Percentiles rank a stretch among this genome's conserved stretches.
Evolutionary conservation across 2,888 invertebrate species (phyloP).

Genomic region (Smittia aterrima): DNA sequence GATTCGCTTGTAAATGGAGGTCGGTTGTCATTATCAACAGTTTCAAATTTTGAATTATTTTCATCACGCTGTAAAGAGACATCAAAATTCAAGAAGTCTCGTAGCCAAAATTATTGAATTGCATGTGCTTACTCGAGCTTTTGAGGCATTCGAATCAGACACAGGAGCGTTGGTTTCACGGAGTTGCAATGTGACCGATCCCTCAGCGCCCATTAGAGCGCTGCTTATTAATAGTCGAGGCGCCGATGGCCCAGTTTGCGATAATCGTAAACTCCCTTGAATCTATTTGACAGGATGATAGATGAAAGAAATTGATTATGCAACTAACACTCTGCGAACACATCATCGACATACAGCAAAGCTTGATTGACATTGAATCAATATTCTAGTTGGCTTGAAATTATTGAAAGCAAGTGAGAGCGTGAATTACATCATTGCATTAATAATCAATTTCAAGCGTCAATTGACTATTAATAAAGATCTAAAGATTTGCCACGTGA

Average conservation of each 20-base stretch:
- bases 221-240: constrained; percentile 50
- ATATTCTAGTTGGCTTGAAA: too few relatives aligned
- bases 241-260: constrained; percentile 51
- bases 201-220: constrained; percentile 54
- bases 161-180: constrained; percentile 51
- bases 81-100: constrained; percentile 58
- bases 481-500: too few relatives aligned
- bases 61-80: constrained; percentile 61
- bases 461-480: too few relatives aligned
- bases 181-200: constrained; percentile 54
- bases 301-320: constrained; percentile 33
- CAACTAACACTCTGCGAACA: not conserved
- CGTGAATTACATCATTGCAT: too few relatives aligned
- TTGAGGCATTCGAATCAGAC: constrained; percentile 45
- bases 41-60: constrained; percentile 41
- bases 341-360: not conserved
- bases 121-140: constrained; percentile 67
- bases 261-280: constrained; percentile 53
- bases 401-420: not conserved
- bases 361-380: not conserved
- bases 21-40: constrained; percentile 29
- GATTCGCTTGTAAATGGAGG: not conserved
- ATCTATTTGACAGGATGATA: constrained; percentile 47
- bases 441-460: too few relatives aligned
- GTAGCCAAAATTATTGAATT: too few relatives aligned